phyloP scores from a whole-genome alignment of 2,888 invertebrate genomes.

The Anorthoa munda region DNA sequence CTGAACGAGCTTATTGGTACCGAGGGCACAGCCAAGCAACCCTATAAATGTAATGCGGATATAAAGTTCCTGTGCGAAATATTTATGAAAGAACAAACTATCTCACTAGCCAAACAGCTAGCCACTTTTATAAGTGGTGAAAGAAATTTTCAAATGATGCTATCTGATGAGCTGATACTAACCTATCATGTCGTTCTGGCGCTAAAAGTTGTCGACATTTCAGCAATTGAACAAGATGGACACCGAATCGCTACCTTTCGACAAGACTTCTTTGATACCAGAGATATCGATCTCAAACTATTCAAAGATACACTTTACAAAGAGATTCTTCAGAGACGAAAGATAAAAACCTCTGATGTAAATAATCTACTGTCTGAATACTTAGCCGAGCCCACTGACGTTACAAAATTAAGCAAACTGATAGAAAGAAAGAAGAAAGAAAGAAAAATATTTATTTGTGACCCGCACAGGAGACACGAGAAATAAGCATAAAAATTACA shows the following conservation, averaged over 20 bases:
- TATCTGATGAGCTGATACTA: constrained; percentile 28
- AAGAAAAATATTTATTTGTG: too few species aligned
- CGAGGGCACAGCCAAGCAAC: constrained; percentile 11
- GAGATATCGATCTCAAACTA: constrained; percentile 34
- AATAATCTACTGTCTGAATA: background rate
- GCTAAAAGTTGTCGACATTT: constrained; percentile 35
- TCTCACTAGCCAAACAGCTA: constrained; percentile 30
- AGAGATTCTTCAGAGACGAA: constrained; percentile 2
- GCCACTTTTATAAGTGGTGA: too few species aligned
- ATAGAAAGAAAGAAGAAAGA: too few species aligned
- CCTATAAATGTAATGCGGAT: constrained; percentile 6
- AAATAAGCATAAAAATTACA: too few species aligned
- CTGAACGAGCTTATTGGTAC: constrained; percentile 45
- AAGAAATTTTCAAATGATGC: constrained; percentile 20
- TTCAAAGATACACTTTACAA: constrained; percentile 38
- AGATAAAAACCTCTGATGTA: background rate
- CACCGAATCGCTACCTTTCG: constrained; percentile 31
- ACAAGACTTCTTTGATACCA: constrained; percentile 33
- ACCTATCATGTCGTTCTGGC: constrained; percentile 52
- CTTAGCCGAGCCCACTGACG: constrained; percentile 14
- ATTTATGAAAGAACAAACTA: constrained; percentile 30
- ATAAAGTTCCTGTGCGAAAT: constrained; percentile 25
- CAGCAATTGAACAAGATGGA: constrained; percentile 12
- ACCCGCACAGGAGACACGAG: too few species aligned
- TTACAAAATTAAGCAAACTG: constrained; percentile 29